Evolutionary conservation across 2,888 invertebrate genomes (phyloP).

Genomic region (Tenodera sinensis): DNA sequence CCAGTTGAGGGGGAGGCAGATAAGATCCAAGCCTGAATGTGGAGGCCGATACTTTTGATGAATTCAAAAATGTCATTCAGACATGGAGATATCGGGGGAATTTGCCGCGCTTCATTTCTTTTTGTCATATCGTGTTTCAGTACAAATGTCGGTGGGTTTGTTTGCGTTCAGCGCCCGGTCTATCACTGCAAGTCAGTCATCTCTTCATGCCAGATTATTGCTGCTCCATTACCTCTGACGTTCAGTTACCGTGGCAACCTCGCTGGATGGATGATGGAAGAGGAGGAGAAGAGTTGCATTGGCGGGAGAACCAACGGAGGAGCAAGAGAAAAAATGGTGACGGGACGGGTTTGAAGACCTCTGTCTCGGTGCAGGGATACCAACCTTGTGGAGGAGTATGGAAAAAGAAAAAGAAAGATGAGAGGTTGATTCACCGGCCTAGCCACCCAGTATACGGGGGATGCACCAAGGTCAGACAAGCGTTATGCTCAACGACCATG

Average conservation of each 20-base stretch:
- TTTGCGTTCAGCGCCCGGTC: background rate
- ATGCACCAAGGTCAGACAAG: background rate
- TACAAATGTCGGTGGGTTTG: background rate
- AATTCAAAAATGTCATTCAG: background rate
- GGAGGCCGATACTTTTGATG: background rate
- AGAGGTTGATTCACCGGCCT: background rate
- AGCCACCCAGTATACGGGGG: background rate
- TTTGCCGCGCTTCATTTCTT: background rate
- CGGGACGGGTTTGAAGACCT: background rate
- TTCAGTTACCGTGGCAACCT: background rate
- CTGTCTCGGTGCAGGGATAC: background rate
- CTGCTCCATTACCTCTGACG: background rate
- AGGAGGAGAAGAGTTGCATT: background rate
- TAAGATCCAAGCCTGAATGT: background rate
- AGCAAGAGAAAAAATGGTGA: background rate
- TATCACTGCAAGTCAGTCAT: background rate
- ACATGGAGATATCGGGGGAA: background rate
- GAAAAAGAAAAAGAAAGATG: background rate
- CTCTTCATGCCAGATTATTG: background rate
- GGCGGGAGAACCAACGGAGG: background rate
- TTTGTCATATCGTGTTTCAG: background rate
- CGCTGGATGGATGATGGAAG: background rate
- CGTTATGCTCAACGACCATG: background rate
- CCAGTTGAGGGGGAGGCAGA: background rate
- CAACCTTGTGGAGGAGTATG: background rate